A percentile compares a stretch with the other conserved stretches of the same genome.
Conservation (phyloP, 2,113 vertebrate species). For the Protobothrops flavoviridis region DNA sequence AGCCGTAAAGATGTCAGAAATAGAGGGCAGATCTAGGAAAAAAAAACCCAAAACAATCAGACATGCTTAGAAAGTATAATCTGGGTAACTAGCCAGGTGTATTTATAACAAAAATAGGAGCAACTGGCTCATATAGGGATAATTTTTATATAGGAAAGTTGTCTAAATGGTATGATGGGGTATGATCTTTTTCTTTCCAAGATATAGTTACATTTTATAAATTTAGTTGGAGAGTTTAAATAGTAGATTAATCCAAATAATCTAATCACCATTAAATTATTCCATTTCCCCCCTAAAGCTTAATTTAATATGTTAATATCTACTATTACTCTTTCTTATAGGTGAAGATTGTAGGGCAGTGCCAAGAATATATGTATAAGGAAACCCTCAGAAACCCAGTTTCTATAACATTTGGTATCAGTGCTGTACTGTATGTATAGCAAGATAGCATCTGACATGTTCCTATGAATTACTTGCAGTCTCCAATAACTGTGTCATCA, state of each 20-base stretch:
- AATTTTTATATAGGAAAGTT: neutral
- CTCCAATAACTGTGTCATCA: neutral
- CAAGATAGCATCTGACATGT: neutral
- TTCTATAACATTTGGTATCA: neutral
- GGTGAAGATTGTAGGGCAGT: neutral
- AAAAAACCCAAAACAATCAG: neutral
- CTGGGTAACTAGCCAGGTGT: neutral
- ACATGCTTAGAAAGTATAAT: neutral
- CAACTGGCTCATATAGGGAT: neutral
- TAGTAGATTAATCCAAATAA: neutral
- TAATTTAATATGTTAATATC: neutral
- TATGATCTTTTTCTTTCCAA: neutral
- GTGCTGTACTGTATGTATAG: neutral
- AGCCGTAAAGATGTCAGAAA: neutral
- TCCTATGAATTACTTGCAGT: neutral
- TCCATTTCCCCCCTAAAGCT: no score
- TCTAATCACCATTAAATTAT: neutral
- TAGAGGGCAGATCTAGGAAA: neutral
- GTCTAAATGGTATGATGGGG: neutral
- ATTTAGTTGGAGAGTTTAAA: neutral
- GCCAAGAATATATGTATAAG: neutral
- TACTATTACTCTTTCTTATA: neutral
- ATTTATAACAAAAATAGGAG: fast-evolving
- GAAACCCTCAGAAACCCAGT: neutral
- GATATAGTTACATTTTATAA: neutral